Percentiles rank a stretch among this genome's conserved stretches.
phyloP scores from a whole-genome alignment of 2,888 invertebrate species.

The Siphonodentalium dalli region DNA sequence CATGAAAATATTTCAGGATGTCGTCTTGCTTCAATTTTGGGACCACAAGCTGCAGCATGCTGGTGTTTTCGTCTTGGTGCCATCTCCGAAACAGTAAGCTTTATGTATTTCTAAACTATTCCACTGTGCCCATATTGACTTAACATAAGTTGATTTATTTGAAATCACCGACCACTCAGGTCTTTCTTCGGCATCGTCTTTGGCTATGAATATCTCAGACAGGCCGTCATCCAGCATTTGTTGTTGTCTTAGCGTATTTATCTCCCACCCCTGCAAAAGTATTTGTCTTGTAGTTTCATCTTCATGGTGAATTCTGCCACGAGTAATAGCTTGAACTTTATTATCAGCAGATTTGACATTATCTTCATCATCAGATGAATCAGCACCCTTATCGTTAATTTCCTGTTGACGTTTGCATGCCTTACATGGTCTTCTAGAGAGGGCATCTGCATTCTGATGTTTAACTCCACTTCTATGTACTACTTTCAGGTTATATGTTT shows the following conservation, averaged over 20 bases:
- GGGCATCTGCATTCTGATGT: constrained; percentile 19
- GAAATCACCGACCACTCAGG: too few relatives aligned
- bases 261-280: neutral
- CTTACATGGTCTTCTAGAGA: constrained; percentile 20
- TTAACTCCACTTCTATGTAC: constrained; percentile 14
- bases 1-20: constrained; percentile 1
- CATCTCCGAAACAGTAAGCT: constrained; percentile 2
- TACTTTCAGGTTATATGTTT: constrained; percentile 16
- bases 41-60: constrained; percentile 6
- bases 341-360: neutral
- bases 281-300: neutral
- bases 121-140: too few relatives aligned
- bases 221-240: too few relatives aligned
- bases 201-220: too few relatives aligned
- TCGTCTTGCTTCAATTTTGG: constrained; percentile 1
- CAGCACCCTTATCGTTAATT: constrained; percentile 8
- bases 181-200: too few relatives aligned
- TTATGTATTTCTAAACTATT: constrained; percentile 23
- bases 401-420: constrained; percentile 13
- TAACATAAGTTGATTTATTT: too few relatives aligned
- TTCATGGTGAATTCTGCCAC: neutral
- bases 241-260: too few relatives aligned
- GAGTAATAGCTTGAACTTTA: neutral
- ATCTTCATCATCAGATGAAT: neutral
- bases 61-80: too few relatives aligned